Base-by-base conservation (phyloP, 30 jellyfish, hydroid and myxozoan species). In the Clytia hemisphaerica region DNA sequence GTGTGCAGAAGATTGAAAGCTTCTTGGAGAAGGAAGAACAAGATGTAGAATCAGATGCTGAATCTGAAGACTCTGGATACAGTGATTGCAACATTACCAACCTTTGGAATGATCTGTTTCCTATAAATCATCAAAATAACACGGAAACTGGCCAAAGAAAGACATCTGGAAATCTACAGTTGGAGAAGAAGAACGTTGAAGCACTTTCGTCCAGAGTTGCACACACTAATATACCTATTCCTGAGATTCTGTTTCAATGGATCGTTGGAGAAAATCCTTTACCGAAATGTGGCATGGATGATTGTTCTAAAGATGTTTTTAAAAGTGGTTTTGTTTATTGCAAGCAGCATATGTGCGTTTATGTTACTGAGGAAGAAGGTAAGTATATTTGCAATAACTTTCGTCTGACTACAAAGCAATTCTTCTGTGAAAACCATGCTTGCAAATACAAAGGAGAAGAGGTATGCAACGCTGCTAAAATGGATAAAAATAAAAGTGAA, bases 361-460 rank as follows among this genome's bases (percentile, higher is more conserved):
- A 26, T 46, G 60, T n/a, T n/a, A 16, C 10, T 40, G 25, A 46
- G 3, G 47, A 60, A 18, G 12, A 2, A 3, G 2, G 34, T 27
- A 16, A 19, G 2, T 60, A 51, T 60, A n/a, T 16, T 18, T n/a
- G n/a, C n/a, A n/a, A n/a, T n/a, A n/a, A n/a, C n/a, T n/a, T n/a
- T n/a, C n/a, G n/a, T n/a, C n/a, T n/a, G n/a, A n/a, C n/a, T n/a
- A n/a, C n/a, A n/a, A n/a, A n/a, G n/a, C n/a, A n/a, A n/a, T n/a
- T n/a, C n/a, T n/a, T 60, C 25, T 60, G 73, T 7, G 19, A 60
- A 40, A 27, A 60, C 14, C 73, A 60, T 60, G 38, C 61, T 60
- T 60, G 73, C 21, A 19, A 60, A n/a, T 16, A 9, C 3, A 2
- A 22, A 10, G 73, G 34, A 22, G 29, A 51, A 27, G 29, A 10